phyloP scores from a whole-genome alignment of 2,888 invertebrate genomes.

The Helobdella robusta region DNA sequence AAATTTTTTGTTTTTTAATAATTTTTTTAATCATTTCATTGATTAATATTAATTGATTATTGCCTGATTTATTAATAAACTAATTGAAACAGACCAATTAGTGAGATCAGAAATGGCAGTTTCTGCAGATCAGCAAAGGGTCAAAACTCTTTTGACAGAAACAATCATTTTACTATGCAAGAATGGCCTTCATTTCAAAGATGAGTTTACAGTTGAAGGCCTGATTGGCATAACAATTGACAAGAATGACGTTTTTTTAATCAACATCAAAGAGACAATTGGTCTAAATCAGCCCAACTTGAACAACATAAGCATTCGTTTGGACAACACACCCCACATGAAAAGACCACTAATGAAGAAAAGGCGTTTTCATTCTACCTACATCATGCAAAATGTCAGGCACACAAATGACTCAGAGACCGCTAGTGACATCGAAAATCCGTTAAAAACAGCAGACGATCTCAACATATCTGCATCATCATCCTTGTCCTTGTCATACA shows the following conservation, averaged over 20 bases:
- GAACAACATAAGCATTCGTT: too few relatives aligned
- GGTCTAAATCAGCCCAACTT: neutral
- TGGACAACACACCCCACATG: too few relatives aligned
- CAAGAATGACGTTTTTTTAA: constrained; percentile 23
- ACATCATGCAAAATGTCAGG: too few relatives aligned
- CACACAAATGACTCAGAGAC: too few relatives aligned
- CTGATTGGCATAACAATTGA: constrained; percentile 26
- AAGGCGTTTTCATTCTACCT: too few relatives aligned
- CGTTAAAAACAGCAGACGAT: neutral
- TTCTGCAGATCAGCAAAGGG: constrained; percentile 23
- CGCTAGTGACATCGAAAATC: neutral
- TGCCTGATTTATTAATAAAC: too few relatives aligned
- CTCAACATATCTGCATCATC: neutral
- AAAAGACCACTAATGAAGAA: too few relatives aligned
- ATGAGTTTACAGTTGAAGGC: constrained; percentile 26
- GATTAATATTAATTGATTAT: too few relatives aligned
- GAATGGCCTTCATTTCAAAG: constrained; percentile 26
- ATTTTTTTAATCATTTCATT: too few relatives aligned
- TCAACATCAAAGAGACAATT: constrained; percentile 26
- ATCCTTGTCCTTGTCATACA: neutral
- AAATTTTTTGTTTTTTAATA: too few relatives aligned
- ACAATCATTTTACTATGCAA: constrained; percentile 26
- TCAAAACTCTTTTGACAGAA: constrained; percentile 24
- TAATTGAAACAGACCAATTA: too few relatives aligned
- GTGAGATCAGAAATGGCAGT: too few relatives aligned